phyloP scores from a whole-genome alignment of 2,113 vertebrate genomes.

The Oryzias javanicus region DNA sequence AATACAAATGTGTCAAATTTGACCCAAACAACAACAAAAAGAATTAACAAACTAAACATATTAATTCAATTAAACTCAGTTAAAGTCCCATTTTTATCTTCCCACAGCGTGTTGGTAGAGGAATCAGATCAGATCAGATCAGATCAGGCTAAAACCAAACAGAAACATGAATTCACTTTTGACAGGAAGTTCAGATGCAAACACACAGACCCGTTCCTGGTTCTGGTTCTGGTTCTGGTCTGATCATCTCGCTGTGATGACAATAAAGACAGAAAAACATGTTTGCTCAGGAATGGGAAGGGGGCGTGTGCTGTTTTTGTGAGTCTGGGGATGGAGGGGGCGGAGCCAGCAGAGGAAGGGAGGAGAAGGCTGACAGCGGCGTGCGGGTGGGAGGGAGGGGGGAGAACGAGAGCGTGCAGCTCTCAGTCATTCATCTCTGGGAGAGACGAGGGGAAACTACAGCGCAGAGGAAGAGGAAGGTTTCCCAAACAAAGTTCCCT shows the following conservation, averaged over 20 bases:
- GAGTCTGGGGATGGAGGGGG: conserved; percentile 52
- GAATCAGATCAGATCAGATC: no score
- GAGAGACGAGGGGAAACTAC: conserved; percentile 66
- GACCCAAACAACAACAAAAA: no score
- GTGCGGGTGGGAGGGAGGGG: conserved; percentile 20
- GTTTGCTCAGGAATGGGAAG: background rate
- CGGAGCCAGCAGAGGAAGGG: conserved; percentile 17
- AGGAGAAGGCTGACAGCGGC: conserved; percentile 31
- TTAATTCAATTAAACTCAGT: no score
- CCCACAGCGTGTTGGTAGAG: no score
- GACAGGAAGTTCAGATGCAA: no score
- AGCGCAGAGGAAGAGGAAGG: conserved; percentile 26
- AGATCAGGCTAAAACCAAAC: no score
- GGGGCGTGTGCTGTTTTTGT: conserved; percentile 2
- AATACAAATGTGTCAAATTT: no score
- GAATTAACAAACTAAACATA: no score
- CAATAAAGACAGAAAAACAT: conserved; percentile 8
- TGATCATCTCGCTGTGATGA: background rate
- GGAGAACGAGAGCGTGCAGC: conserved; percentile 65
- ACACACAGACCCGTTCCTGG: no score
- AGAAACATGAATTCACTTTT: no score
- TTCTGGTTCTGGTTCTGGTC: no score
- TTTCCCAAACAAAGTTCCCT: conserved; percentile 10
- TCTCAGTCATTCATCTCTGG: conserved; percentile 74
- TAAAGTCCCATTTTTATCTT: no score